These are phyloP conservation scores for Dasyurus viverrinus DNA, from an alignment of 2,113 vertebrate species.

Conservation along the genomic window DNA sequence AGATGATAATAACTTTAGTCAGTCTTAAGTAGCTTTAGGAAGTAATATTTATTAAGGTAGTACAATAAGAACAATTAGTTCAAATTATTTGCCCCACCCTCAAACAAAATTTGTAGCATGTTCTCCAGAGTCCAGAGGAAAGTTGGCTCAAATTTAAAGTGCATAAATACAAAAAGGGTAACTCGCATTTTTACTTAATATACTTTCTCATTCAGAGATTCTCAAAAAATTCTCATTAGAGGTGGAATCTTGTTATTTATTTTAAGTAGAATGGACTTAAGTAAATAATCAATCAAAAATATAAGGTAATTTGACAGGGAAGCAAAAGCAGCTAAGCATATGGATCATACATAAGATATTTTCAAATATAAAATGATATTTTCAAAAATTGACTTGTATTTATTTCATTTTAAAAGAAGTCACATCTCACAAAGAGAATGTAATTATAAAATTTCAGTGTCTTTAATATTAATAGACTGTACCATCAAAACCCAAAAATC, in stretches of 20 bases:
- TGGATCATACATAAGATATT: background rate
- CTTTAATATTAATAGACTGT: background rate
- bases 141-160: background rate
- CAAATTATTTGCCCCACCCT: background rate
- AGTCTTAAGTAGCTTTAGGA: background rate
- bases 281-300: background rate
- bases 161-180: background rate
- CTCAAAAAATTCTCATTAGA: background rate
- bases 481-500: background rate
- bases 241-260: background rate
- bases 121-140: background rate
- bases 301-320: background rate
- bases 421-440: background rate
- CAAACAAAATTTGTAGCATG: background rate
- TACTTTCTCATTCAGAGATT: background rate
- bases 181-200: background rate
- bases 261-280: too few relatives aligned
- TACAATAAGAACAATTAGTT: background rate
- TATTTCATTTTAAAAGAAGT: background rate
- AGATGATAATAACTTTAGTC: background rate
- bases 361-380: background rate
- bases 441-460: background rate
- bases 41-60: background rate
- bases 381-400: background rate
- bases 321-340: background rate